Evolutionary conservation across 2,797 vertebrate species (phyloP), one percentile per base, ranked within the genome.

Genomic region (Cyclopterus lumpus): DNA sequence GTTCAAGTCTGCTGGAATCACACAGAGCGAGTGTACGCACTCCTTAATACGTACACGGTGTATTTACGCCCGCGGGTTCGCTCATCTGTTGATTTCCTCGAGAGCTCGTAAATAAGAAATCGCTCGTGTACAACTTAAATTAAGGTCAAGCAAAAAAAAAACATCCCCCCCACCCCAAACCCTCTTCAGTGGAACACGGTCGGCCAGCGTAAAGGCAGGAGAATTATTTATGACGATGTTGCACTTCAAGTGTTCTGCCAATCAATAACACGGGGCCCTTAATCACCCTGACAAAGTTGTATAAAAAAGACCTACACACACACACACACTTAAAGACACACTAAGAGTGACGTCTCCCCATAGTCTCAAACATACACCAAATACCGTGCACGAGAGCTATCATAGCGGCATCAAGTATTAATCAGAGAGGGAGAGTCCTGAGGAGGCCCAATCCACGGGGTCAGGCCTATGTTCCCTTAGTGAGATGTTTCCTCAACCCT

Each of bases 181-280:
- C n/a, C n/a, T n/a, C n/a, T n/a, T n/a, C n/a, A n/a, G n/a, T n/a
- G n/a, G n/a, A n/a, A n/a, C n/a, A n/a, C n/a, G n/a, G n/a, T n/a
- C n/a, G n/a, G n/a, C n/a, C n/a, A n/a, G n/a, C n/a, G n/a, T n/a
- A n/a, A n/a, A n/a, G n/a, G n/a, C 73, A 74, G 77, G 36, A 60
- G 81, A 93, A 93, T 92, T 91, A 92, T 92, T 93, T 91, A 92
- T 93, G 88, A 88, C 55, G 81, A 91, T 86, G 87, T 87, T 91
- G 80, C 69, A 81, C 80, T 88, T 89, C 85, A 85, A 86, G 85
- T 44, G 76, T 80, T 79, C 86, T 68, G 88, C 53, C 86, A 86
- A 89, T 93, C 92, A 89, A 93, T 93, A 91, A 89, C 88, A 85
- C 84, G 84, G 83, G 90, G 85, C 89, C 89, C 82, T 70, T 90